Conservation (phyloP, 30 jellyfish, hydroid and myxozoan genomes). For the Aurelia sp. region DNA sequence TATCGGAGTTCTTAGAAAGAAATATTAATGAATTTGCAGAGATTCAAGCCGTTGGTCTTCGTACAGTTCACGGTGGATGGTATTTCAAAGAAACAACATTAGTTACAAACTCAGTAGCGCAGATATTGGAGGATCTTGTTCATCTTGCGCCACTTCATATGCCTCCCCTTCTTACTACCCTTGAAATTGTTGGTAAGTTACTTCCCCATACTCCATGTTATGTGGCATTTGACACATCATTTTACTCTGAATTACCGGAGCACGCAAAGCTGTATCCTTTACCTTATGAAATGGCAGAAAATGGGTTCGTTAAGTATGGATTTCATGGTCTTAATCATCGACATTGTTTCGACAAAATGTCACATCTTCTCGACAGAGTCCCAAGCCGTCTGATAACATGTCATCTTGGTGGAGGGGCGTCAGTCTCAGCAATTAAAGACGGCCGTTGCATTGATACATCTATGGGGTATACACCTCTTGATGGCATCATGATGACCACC, state of each 20-base stretch:
- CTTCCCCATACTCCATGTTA: constrained; percentile 60
- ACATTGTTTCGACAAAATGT: constrained; percentile 53
- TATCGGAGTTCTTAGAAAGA: constrained; percentile 21
- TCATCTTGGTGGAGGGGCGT: constrained; percentile 93
- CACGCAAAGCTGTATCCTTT: constrained; percentile 73
- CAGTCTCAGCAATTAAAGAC: constrained; percentile 71
- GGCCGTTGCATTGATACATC: constrained; percentile 81
- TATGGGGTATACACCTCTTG: constrained; percentile 92
- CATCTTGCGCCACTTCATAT: constrained; percentile 88
- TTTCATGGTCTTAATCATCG: constrained; percentile 91
- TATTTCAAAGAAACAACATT: constrained; percentile 61
- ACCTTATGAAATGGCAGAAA: constrained; percentile 61
- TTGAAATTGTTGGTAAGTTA: constrained; percentile 49
- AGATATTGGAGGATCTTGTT: constrained; percentile 45
- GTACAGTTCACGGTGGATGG: constrained; percentile 91
- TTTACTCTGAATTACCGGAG: constrained; percentile 69
- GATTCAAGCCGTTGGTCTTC: constrained; percentile 74
- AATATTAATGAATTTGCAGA: constrained; percentile 44
- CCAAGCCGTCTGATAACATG: constrained; percentile 66
- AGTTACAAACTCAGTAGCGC: constrained; percentile 53
- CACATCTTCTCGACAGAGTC: constrained; percentile 34
- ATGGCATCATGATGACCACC: constrained; percentile 87
- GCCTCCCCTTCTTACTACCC: constrained; percentile 71
- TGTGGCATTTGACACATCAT: constrained; percentile 86
- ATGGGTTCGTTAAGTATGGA: constrained; percentile 76